A percentile compares a stretch with the other conserved stretches of the same genome.
Evolutionary conservation across 2,797 vertebrate genomes (phyloP).

Genomic region (Catamblyrhynchus diadema): DNA sequence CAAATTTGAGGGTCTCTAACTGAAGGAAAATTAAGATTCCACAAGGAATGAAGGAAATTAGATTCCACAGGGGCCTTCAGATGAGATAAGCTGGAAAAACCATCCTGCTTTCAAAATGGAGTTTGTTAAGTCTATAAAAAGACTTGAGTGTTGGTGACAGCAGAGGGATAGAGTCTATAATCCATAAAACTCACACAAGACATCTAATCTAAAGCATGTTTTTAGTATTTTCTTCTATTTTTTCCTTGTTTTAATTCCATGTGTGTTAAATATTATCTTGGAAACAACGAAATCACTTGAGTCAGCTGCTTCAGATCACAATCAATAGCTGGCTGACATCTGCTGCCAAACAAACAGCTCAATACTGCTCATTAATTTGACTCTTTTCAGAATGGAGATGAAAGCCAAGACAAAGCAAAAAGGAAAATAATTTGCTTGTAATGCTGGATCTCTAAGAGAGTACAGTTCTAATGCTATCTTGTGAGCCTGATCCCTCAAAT

Average conservation of each 20-base stretch:
- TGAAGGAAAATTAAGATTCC: background rate
- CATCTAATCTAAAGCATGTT: background rate
- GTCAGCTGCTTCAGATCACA: slow-evolving; percentile 37
- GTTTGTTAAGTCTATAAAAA: background rate
- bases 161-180: background rate
- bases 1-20: background rate
- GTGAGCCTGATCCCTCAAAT: background rate
- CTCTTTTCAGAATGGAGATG: slow-evolving; percentile 16
- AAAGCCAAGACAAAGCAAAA: slow-evolving; percentile 35
- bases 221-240: background rate
- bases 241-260: background rate
- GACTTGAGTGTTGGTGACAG: background rate
- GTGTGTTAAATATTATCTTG: slow-evolving; percentile 14
- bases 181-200: background rate
- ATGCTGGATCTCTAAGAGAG: background rate
- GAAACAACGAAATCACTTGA: slow-evolving; percentile 16
- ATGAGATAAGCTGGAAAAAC: background rate
- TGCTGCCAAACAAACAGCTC: slow-evolving; percentile 50
- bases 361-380: slow-evolving; percentile 42
- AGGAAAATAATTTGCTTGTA: slow-evolving; percentile 7
- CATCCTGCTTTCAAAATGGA: background rate
- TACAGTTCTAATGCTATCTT: background rate
- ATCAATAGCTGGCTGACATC: slow-evolving; percentile 56
- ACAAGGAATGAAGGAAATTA: background rate
- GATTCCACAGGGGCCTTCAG: background rate